Base-by-base conservation (phyloP, 2,888 invertebrate species). In the Acronicta psi region DNA sequence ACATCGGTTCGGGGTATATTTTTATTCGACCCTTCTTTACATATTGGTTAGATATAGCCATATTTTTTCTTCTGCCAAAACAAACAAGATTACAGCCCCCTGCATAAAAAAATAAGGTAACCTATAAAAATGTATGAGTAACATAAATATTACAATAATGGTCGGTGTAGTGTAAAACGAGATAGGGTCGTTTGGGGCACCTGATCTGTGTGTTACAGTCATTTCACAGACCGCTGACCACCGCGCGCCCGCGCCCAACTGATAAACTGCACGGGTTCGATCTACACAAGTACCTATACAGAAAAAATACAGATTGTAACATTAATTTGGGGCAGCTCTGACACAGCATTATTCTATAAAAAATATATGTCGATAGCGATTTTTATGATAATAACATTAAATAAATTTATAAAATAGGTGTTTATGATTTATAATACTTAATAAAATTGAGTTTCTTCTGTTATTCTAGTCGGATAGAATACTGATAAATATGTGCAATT, bases 191-290 rank as follows among this genome's bases (percentile, higher is more conserved):
- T 37, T 45, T 16, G 8, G 43, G 38, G 20, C 41, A 38, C 38
- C 51, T 41, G 37, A 18, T 23, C 47, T 16, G 31, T 5, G 16
- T 31, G 23, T 36, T 25, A 5, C 40, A 38, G 37, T 46, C 25
- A 59, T 53, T 65, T 66, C 59, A 50, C 59, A 59, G 49, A 9
- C 46, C 25, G 11, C 49, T 66, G 67, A 6, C 14, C 37, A 2
- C 37, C 41, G 8, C 23, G n/a, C 37, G 37, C 8, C n/a, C 29
- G 11, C 14, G 11, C 10, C 10, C 29, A 41, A 23, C 34, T 18
- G 44, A 14, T 47, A 29, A 37, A 29, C 42, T 47, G 11, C 10
- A 17, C 10, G 18, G 13, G 20, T 13, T 42, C 14, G 9, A 50
- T 11, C 38, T 20, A 20, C 20, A 20, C 5, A 5, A 20, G 20